These are phyloP conservation scores for Alsophila aescularia DNA, from an alignment of 2,888 invertebrate genomes.

Conservation along the genomic window DNA sequence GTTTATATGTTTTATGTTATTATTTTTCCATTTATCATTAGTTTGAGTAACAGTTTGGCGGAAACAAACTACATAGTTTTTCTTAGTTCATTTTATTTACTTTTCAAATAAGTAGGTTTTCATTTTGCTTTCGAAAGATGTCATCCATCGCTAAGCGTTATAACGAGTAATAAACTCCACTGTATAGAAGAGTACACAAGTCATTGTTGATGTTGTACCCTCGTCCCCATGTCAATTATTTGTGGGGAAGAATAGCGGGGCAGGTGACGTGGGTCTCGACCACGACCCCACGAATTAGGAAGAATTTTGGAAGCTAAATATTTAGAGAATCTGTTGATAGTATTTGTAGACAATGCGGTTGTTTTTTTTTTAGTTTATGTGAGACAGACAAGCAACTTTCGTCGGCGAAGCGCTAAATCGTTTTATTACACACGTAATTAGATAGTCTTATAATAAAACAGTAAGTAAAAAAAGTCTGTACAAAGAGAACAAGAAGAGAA, in stretches of 20 bases:
- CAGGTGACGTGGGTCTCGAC: constrained; percentile 52
- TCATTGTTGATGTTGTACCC: constrained; percentile 53
- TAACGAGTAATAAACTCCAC: constrained; percentile 10
- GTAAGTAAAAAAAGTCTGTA: no score
- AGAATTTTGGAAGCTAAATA: constrained; percentile 20
- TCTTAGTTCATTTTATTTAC: no score
- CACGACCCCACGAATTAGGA: constrained; percentile 14
- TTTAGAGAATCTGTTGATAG: constrained; percentile 18
- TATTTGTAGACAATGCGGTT: constrained; percentile 16
- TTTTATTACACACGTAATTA: background rate
- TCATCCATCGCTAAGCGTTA: background rate
- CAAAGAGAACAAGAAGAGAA: no score
- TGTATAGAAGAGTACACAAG: constrained; percentile 16
- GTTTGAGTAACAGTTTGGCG: no score
- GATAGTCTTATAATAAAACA: no score
- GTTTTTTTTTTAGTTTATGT: constrained; percentile 12
- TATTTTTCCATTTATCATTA: no score
- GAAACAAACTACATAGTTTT: no score
- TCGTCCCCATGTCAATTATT: constrained; percentile 75
- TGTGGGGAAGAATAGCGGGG: constrained; percentile 41
- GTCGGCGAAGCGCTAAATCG: background rate
- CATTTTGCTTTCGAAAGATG: background rate
- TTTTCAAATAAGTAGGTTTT: background rate
- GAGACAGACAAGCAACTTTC: constrained; percentile 1
- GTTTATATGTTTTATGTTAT: no score